Percentiles rank a stretch among this genome's conserved stretches.
These are phyloP conservation scores for Drosophila asahinai DNA, from an alignment of 1,140 invertebrate species.

Conservation along the genomic window DNA sequence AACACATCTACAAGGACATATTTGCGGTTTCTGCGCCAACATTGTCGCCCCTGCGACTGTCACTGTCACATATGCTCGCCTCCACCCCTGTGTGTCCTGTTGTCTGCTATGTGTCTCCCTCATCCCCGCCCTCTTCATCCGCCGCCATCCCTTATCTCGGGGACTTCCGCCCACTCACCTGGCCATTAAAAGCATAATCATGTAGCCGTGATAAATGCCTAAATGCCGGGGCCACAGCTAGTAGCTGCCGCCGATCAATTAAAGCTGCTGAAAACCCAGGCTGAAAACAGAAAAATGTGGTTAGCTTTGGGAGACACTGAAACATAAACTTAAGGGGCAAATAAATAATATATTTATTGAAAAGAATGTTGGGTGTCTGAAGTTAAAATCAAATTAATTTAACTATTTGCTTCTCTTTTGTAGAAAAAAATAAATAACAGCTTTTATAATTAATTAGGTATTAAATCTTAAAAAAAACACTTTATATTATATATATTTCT, in stretches of 20 bases:
- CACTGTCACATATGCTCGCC: slow-evolving; percentile 73
- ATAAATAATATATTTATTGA: too few relatives aligned
- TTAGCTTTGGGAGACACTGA: background rate
- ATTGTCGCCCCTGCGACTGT: slow-evolving; percentile 73
- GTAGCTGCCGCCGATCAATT: slow-evolving; percentile 64
- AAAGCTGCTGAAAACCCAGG: slow-evolving; percentile 57
- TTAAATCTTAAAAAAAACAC: too few relatives aligned
- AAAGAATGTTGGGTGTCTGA: too few relatives aligned
- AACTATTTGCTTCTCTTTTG: too few relatives aligned
- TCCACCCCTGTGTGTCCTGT: slow-evolving; percentile 18
- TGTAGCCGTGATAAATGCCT: slow-evolving; percentile 79
- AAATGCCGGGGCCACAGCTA: slow-evolving; percentile 40
- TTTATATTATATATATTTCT: too few relatives aligned
- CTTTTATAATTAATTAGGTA: too few relatives aligned
- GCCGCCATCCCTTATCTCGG: slow-evolving; percentile 31
- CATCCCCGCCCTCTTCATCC: background rate
- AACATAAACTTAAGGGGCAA: background rate
- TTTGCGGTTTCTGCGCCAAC: slow-evolving; percentile 79
- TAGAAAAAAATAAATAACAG: too few relatives aligned
- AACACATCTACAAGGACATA: slow-evolving; percentile 64
- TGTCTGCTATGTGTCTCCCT: slow-evolving; percentile 30
- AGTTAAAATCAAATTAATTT: too few relatives aligned
- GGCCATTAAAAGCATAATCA: slow-evolving; percentile 80
- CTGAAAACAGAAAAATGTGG: slow-evolving; percentile 9
- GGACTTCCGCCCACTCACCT: slow-evolving; percentile 27